These are phyloP conservation scores for Hipparchia semele DNA, from an alignment of 2,888 invertebrate genomes.

Conservation along the genomic window DNA sequence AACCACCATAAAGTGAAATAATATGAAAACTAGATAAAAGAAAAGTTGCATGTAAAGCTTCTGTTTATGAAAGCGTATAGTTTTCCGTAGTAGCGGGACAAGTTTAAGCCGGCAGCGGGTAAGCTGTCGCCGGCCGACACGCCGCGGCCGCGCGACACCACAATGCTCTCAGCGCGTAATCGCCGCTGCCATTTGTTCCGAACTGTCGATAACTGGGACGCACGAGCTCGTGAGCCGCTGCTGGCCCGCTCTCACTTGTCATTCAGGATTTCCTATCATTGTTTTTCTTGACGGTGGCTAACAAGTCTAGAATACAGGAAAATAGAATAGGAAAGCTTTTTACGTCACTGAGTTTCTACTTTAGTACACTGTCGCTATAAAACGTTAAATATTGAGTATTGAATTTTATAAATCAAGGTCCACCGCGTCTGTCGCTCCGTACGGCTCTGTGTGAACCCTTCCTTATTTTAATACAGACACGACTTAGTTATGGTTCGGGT, in stretches of 20 bases:
- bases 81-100: background rate
- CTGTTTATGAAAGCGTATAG: background rate
- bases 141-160: constrained; percentile 51
- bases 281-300: background rate
- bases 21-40: background rate
- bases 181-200: constrained; percentile 28
- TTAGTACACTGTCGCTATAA: too few relatives aligned
- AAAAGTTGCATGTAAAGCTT: background rate
- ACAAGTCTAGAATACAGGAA: too few relatives aligned
- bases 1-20: too few relatives aligned
- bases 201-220: constrained; percentile 36
- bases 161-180: constrained; percentile 58
- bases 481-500: background rate
- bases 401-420: background rate
- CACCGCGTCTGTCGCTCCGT: background rate
- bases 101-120: background rate
- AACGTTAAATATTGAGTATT: too few relatives aligned
- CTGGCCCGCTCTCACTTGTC: constrained; percentile 3
- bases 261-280: background rate
- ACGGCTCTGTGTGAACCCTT: background rate
- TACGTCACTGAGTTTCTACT: too few relatives aligned
- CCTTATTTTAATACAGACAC: background rate
- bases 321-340: too few relatives aligned
- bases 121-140: constrained; percentile 12
- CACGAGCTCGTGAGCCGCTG: background rate